A percentile compares a stretch with the other conserved stretches of the same genome.
Conservation (phyloP, 1,140 invertebrate species). For the Papilio xuthus region DNA sequence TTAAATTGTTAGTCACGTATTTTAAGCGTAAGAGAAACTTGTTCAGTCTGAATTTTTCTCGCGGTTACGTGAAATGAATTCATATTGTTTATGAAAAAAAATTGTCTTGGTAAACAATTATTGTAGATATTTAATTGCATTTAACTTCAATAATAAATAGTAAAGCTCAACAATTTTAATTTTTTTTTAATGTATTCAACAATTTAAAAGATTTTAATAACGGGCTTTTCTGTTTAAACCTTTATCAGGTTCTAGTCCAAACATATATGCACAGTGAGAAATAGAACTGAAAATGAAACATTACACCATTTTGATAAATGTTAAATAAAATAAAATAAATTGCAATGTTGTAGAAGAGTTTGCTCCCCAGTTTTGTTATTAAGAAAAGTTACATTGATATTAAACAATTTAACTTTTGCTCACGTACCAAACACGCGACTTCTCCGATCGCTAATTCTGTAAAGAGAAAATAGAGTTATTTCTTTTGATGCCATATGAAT, state of each 20-base stretch:
- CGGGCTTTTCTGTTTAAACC: background rate
- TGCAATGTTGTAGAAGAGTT: background rate
- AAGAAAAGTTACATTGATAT: constrained; percentile 33
- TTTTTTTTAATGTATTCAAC: too few species aligned
- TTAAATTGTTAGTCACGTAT: constrained; percentile 15
- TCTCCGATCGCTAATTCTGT: constrained; percentile 27
- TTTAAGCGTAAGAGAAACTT: constrained; percentile 23
- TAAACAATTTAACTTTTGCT: constrained; percentile 30
- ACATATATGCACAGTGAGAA: background rate
- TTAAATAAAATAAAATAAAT: constrained; percentile 5
- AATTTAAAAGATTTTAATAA: too few species aligned
- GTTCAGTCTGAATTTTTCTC: constrained; percentile 21
- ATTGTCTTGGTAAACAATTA: background rate
- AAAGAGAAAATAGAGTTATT: constrained; percentile 5
- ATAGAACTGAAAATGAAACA: background rate
- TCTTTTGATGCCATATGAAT: constrained; percentile 17
- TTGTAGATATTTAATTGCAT: background rate
- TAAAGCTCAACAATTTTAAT: too few species aligned
- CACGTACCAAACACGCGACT: constrained; percentile 29
- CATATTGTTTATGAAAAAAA: background rate
- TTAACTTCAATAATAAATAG: background rate
- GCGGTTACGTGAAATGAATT: constrained; percentile 16
- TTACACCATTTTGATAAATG: background rate
- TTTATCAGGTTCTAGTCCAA: background rate
- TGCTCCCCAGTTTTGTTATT: constrained; percentile 18